Percentiles rank a stretch among this genome's conserved stretches.
Evolutionary conservation across 1,140 invertebrate genomes (phyloP).

Genomic region (Pseudomyrmex pallidus): DNA sequence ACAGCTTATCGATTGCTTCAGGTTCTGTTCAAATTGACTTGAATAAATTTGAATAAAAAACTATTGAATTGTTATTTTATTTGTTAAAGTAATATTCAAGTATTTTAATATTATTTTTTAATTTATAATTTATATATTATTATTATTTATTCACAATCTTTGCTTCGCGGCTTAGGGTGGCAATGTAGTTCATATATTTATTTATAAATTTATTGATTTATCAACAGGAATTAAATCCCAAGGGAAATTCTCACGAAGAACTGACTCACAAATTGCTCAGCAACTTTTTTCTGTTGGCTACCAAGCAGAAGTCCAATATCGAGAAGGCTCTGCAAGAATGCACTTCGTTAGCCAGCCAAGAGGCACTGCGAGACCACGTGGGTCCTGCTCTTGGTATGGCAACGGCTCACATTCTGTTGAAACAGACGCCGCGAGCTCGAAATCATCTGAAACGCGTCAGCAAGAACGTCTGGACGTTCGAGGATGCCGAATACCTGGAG

Average conservation of each 20-base stretch:
- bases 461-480: constrained; percentile 95
- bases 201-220: neutral
- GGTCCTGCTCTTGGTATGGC: constrained; percentile 96
- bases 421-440: constrained; percentile 95
- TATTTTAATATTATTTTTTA: neutral
- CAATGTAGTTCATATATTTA: too few species aligned
- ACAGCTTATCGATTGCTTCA: constrained; percentile 86
- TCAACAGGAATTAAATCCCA: constrained; percentile 91
- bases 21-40: constrained; percentile 34
- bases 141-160: neutral
- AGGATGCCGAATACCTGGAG: constrained; percentile 98
- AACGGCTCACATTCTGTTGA: constrained; percentile 94
- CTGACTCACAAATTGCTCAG: constrained; percentile 90
- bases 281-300: constrained; percentile 94
- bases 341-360: constrained; percentile 90
- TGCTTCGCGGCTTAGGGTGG: too few species aligned
- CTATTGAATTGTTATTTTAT: too few species aligned
- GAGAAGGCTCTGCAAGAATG: constrained; percentile 94
- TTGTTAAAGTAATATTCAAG: neutral
- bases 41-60: too few species aligned
- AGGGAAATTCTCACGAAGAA: constrained; percentile 88
- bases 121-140: neutral
- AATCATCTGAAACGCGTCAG: constrained; percentile 96
- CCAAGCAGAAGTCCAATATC: constrained; percentile 93
- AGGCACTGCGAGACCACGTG: constrained; percentile 90